Evolutionary conservation across 2,113 vertebrate genomes (phyloP).

Genomic region (Apistogramma diplotaenia): DNA sequence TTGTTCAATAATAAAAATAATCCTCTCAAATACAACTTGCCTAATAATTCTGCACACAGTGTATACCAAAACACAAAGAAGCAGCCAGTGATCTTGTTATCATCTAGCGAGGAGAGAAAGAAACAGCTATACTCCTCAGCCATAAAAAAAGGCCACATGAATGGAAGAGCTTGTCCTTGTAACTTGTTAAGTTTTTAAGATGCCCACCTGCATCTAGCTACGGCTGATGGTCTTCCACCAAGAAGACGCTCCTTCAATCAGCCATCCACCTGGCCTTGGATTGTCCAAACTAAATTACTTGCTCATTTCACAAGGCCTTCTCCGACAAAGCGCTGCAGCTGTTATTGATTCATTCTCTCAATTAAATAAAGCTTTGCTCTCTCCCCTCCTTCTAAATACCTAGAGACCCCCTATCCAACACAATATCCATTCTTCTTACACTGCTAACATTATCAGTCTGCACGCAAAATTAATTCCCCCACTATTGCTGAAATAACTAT

Average conservation of each 20-base stretch:
- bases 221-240: constrained; percentile 31
- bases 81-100: not conserved
- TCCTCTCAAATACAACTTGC: no score
- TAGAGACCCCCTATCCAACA: constrained; percentile 81
- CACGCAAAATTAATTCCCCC: constrained; percentile 81
- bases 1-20: no score
- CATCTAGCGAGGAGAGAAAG: not conserved
- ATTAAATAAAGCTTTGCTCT: constrained; percentile 82
- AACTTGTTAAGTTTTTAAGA: constrained; percentile 29
- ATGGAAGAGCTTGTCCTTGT: constrained; percentile 10
- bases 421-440: constrained; percentile 79
- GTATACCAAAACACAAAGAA: not conserved
- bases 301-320: constrained; percentile 76
- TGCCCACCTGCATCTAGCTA: constrained; percentile 18
- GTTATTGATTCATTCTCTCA: constrained; percentile 84
- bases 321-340: constrained; percentile 73
- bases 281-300: constrained; percentile 75
- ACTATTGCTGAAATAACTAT: constrained; percentile 82
- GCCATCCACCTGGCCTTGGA: constrained; percentile 45
- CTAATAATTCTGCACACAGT: no score
- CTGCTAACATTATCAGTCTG: constrained; percentile 78
- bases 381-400: constrained; percentile 78
- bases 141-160: not conserved
- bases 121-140: not conserved
- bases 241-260: constrained; percentile 55